Conservation (phyloP, 2,113 vertebrate species). For the Mormoops blainvillei region DNA sequence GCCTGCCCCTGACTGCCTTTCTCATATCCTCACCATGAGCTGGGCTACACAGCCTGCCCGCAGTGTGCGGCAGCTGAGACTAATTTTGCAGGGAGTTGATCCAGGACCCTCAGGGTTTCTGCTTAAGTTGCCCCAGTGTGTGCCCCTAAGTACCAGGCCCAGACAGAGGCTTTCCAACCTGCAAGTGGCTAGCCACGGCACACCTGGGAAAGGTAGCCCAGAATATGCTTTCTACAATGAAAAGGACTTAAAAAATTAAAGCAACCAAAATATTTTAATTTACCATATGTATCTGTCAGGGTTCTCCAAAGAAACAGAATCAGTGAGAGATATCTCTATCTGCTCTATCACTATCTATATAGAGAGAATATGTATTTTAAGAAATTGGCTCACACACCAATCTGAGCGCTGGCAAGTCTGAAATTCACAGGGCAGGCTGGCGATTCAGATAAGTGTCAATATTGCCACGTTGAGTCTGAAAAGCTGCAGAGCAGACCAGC, state of each 20-base stretch:
- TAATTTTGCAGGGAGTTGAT: not conserved
- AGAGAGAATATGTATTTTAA: not conserved
- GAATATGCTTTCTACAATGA: not conserved
- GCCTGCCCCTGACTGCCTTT: not conserved
- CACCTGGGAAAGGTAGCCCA: not conserved
- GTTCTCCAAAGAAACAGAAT: not conserved
- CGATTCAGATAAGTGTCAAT: not conserved
- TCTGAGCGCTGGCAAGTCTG: not conserved
- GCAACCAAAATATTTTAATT: not conserved
- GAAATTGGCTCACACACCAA: not conserved
- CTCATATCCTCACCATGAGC: not conserved
- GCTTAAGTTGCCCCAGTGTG: not conserved
- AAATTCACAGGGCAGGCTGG: not conserved
- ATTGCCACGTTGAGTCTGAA: not conserved
- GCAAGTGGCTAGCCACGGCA: not conserved
- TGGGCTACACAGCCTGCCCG: not conserved
- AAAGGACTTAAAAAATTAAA: not conserved
- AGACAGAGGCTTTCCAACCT: not conserved
- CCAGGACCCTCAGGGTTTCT: not conserved
- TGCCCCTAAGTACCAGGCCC: not conserved
- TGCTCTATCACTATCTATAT: not conserved
- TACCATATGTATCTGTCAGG: not conserved
- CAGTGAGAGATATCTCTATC: not conserved
- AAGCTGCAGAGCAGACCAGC: not conserved
- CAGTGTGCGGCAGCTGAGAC: accelerated